Conservation (phyloP, 2,888 invertebrate genomes). For the Myopa testacea region DNA sequence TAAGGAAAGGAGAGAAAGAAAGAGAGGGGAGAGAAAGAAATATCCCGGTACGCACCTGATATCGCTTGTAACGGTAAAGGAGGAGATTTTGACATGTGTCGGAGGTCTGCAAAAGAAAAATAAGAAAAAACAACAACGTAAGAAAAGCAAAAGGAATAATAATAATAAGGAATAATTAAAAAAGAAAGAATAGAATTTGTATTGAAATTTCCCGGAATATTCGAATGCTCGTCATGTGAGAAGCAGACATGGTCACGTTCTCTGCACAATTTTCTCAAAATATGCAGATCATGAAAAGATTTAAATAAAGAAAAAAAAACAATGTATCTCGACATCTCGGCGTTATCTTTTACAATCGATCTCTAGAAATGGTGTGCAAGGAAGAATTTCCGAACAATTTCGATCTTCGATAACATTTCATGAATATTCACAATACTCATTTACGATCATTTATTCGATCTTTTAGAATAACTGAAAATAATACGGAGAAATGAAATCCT, state of each 20-base stretch:
- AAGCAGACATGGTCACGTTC: constrained; percentile 21
- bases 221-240: neutral
- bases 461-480: too few species aligned
- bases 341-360: too few species aligned
- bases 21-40: constrained; percentile 14
- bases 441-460: too few species aligned
- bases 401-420: too few species aligned
- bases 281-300: constrained; percentile 40
- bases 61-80: constrained; percentile 64
- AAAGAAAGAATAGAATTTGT: neutral
- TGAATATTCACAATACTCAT: too few species aligned
- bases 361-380: too few species aligned
- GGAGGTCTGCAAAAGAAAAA: constrained; percentile 52
- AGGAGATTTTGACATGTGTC: constrained; percentile 66
- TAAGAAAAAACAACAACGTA: constrained; percentile 25
- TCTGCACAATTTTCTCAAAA: neutral
- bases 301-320: neutral
- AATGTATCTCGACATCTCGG: too few species aligned
- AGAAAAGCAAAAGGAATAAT: constrained; percentile 20
- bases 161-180: neutral
- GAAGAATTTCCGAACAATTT: too few species aligned
- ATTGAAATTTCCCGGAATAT: constrained; percentile 10
- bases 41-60: constrained; percentile 60
- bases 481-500: too few species aligned
- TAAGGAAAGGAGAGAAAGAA: neutral